phyloP scores from a whole-genome alignment of 2,888 invertebrate species.

The Xestobium rufovillosum region DNA sequence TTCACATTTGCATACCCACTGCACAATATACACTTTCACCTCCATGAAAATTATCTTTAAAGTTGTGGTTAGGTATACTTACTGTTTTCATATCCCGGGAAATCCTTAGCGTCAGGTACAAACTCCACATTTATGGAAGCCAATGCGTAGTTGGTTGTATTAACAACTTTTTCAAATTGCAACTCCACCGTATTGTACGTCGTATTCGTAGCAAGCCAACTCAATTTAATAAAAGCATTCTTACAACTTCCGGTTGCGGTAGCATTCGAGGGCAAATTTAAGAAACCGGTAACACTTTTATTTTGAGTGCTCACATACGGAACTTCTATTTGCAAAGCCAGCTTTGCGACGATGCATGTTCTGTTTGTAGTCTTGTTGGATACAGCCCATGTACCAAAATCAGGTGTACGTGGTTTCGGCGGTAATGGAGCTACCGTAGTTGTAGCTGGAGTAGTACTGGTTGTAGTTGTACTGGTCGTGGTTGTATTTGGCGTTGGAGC shows the following conservation, averaged over 20 bases:
- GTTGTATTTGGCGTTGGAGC: conserved; percentile 31
- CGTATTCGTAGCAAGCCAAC: no score
- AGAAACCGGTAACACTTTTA: conserved; percentile 44
- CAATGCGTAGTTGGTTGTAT: no score
- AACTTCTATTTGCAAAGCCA: conserved; percentile 60
- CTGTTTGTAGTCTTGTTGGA: conserved; percentile 31
- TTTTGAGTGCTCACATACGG: conserved; percentile 37
- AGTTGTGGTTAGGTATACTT: no score
- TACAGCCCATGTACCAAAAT: no score
- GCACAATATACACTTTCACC: no score
- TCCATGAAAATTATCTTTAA: no score
- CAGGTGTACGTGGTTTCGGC: conserved; percentile 38
- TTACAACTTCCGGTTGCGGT: conserved; percentile 41
- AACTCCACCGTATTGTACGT: no score
- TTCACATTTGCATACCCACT: no score
- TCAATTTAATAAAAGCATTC: conserved; percentile 36
- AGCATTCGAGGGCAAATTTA: conserved; percentile 5
- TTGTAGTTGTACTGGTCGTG: conserved; percentile 29
- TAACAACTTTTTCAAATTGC: no score
- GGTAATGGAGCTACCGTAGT: conserved; percentile 23
- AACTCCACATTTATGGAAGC: no score
- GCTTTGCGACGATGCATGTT: conserved; percentile 58
- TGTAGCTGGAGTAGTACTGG: conserved; percentile 24
- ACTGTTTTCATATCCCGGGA: no score
- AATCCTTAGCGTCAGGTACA: no score